phyloP scores from a whole-genome alignment of 2,888 invertebrate species.

The Agrochola macilenta region DNA sequence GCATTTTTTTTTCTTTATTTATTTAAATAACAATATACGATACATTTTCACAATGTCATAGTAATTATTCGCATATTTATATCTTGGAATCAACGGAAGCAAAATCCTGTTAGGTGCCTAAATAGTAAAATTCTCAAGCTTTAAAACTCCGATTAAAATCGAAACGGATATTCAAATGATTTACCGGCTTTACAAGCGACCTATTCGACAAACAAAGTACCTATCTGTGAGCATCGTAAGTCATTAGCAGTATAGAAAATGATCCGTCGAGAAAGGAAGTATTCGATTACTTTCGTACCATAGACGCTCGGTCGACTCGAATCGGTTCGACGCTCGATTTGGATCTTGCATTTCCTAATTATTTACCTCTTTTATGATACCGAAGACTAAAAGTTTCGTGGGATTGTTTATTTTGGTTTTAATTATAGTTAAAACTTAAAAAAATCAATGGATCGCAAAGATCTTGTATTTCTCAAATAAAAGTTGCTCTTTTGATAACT shows the following conservation, averaged over 20 bases:
- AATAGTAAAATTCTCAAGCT: slow-evolving; percentile 2
- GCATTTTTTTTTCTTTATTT: too few relatives aligned
- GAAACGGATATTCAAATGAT: slow-evolving; percentile 20
- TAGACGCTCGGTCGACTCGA: slow-evolving; percentile 22
- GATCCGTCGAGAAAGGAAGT: slow-evolving; percentile 63
- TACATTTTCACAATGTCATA: too few relatives aligned
- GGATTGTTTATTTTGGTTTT: slow-evolving; percentile 6
- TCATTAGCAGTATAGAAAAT: slow-evolving; percentile 57
- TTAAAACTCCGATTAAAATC: not conserved
- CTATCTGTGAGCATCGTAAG: slow-evolving; percentile 33
- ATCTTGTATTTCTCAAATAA: not conserved
- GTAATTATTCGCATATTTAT: not conserved
- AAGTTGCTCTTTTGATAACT: not conserved
- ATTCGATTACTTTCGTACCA: slow-evolving; percentile 59
- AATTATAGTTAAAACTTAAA: not conserved
- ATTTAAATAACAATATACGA: too few relatives aligned
- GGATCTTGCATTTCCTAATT: slow-evolving; percentile 51
- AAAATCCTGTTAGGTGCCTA: not conserved
- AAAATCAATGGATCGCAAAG: not conserved
- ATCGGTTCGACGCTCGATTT: slow-evolving; percentile 29
- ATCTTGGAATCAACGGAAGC: not conserved
- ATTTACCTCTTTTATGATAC: slow-evolving; percentile 1
- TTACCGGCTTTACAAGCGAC: slow-evolving; percentile 13
- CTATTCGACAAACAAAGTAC: slow-evolving; percentile 12
- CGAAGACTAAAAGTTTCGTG: not conserved